These are phyloP conservation scores for Irena cyanogastra DNA, from an alignment of 2,113 vertebrate species.

Conservation along the genomic window DNA sequence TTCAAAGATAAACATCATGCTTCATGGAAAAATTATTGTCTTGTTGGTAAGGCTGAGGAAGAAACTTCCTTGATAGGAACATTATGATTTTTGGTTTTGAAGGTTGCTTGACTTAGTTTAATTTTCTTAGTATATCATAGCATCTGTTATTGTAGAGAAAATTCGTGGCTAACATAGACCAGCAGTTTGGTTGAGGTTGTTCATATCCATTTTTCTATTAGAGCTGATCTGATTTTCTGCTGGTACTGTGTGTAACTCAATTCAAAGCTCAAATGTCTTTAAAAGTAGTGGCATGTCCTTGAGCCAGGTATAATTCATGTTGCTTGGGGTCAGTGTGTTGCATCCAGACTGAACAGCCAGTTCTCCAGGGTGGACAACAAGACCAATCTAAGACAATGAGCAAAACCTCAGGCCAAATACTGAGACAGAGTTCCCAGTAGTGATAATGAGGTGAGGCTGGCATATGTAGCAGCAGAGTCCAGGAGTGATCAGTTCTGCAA, in stretches of 20 bases:
- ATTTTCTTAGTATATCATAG: neutral
- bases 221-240: neutral
- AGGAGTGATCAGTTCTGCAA: neutral
- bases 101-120: neutral
- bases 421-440: neutral
- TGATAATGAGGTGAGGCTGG: fast-evolving
- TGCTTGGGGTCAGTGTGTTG: neutral
- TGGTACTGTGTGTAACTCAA: neutral
- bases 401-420: neutral
- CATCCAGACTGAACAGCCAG: neutral
- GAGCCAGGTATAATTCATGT: neutral
- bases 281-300: neutral
- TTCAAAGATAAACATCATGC: neutral
- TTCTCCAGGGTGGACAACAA: neutral
- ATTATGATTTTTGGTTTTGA: neutral
- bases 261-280: neutral
- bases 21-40: neutral
- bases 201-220: neutral
- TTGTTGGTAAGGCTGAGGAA: neutral
- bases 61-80: neutral
- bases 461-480: neutral
- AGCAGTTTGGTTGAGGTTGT: neutral
- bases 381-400: neutral
- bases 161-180: neutral
- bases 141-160: neutral